Percentiles rank a stretch among this genome's conserved stretches.
Evolutionary conservation across 2,797 vertebrate species (phyloP).

Genomic region (Mastacembelus armatus): DNA sequence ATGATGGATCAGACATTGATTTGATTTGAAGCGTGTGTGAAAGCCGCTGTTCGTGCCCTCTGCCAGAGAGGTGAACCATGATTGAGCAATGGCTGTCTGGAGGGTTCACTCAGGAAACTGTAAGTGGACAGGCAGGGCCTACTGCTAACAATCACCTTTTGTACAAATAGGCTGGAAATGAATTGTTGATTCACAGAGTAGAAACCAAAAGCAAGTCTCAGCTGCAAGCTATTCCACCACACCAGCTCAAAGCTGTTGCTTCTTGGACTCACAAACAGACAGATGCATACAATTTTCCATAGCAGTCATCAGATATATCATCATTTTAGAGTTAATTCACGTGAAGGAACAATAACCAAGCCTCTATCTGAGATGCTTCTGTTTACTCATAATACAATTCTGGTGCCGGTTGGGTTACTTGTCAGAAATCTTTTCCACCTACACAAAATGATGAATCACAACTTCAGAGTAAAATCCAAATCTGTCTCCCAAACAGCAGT

Average conservation of each 20-base stretch:
- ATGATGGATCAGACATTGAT: conserved; percentile 88
- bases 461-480: conserved; percentile 19
- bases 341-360: not conserved
- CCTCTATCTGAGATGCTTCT: conserved; percentile 21
- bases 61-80: conserved; percentile 76
- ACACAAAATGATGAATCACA: conserved; percentile 34
- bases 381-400: conserved; percentile 30
- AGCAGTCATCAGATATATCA: conserved; percentile 8
- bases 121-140: conserved; percentile 71
- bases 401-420: not conserved
- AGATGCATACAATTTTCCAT: not conserved
- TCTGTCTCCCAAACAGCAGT: not conserved
- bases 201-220: conserved; percentile 39
- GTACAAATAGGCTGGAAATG: conserved; percentile 71
- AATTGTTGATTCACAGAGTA: conserved; percentile 69
- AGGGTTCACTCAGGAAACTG: conserved; percentile 77
- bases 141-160: conserved; percentile 77
- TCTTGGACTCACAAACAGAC: conserved; percentile 6
- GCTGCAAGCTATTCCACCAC: conserved; percentile 41
- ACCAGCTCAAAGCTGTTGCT: conserved; percentile 4
- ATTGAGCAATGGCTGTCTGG: conserved; percentile 80
- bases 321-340: not conserved
- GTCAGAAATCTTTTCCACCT: conserved; percentile 19
- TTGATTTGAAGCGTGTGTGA: conserved; percentile 84
- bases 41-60: conserved; percentile 72